Evolutionary conservation across 2,888 invertebrate species (phyloP).

Genomic region (Cosmopolites sordidus): DNA sequence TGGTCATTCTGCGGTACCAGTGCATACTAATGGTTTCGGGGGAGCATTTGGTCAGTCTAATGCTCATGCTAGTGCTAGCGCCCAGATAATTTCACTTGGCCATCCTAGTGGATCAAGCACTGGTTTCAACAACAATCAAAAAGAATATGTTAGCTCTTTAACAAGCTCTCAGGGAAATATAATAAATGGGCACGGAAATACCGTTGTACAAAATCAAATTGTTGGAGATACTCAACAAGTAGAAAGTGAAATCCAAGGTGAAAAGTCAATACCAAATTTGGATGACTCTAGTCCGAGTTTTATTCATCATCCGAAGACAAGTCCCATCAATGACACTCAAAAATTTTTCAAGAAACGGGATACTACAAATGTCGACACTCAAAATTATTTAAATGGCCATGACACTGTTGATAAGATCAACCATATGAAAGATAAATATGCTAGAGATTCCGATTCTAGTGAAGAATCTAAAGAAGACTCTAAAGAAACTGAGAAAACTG

Average conservation of each 20-base stretch:
- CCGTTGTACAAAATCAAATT: background rate
- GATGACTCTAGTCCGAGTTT: background rate
- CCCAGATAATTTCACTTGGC: background rate
- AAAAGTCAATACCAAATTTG: too few species aligned
- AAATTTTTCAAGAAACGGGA: too few species aligned
- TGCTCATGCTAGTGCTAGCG: constrained; percentile 4
- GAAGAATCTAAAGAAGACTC: background rate
- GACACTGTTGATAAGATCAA: background rate
- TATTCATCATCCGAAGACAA: too few species aligned
- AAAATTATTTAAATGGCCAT: too few species aligned
- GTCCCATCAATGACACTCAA: too few species aligned
- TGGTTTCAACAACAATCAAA: background rate
- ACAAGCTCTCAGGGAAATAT: background rate
- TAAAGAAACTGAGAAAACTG: too few species aligned
- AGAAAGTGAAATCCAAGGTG: too few species aligned
- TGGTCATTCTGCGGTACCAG: background rate
- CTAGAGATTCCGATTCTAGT: background rate
- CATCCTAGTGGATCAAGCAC: background rate
- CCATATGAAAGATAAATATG: too few species aligned
- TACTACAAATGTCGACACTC: too few species aligned
- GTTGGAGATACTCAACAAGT: background rate
- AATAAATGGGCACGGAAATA: background rate
- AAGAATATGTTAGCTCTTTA: background rate
- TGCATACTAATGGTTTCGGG: background rate
- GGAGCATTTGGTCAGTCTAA: background rate